A percentile compares a stretch with the other conserved stretches of the same genome.
phyloP scores from a whole-genome alignment of 2,797 vertebrate genomes.

The Simalia tracyae region DNA sequence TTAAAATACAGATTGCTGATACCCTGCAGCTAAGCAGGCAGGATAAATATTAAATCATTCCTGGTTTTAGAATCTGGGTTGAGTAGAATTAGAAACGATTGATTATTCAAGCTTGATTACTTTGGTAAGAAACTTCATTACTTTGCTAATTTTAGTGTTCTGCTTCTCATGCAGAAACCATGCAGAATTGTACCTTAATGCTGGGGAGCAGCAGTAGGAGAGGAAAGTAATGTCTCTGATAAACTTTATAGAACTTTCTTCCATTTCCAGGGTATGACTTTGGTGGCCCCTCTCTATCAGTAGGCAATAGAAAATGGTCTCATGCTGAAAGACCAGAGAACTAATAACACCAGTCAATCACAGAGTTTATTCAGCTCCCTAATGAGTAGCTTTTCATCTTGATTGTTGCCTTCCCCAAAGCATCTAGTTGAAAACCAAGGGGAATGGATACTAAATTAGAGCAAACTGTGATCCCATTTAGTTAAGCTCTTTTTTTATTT shows the following conservation, averaged over 20 bases:
- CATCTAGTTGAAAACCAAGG: not conserved
- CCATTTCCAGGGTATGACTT: not conserved
- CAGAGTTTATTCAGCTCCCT: not conserved
- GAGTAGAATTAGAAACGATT: not conserved
- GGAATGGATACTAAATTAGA: not conserved
- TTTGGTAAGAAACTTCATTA: conserved; percentile 4
- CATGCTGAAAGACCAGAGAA: not conserved
- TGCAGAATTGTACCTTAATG: not conserved
- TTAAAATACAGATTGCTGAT: conserved; percentile 13
- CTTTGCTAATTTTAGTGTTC: not conserved
- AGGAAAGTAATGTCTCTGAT: not conserved
- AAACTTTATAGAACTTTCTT: not conserved
- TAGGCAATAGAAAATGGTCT: not conserved
- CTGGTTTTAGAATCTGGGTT: not conserved
- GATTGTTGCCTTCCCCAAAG: not conserved
- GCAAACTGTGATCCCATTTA: not conserved
- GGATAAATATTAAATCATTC: conserved; percentile 10
- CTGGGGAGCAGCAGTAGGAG: not conserved
- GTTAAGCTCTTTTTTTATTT: not conserved
- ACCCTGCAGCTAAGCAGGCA: not conserved
- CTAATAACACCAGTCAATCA: not conserved
- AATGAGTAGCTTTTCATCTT: not conserved
- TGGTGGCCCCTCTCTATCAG: not conserved
- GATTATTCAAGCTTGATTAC: not conserved
- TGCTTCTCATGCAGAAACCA: too few relatives aligned